Evolutionary conservation across 2,797 vertebrate genomes (phyloP), one percentile per base, ranked within the genome.

Genomic region (Sebastes trivittatus): DNA sequence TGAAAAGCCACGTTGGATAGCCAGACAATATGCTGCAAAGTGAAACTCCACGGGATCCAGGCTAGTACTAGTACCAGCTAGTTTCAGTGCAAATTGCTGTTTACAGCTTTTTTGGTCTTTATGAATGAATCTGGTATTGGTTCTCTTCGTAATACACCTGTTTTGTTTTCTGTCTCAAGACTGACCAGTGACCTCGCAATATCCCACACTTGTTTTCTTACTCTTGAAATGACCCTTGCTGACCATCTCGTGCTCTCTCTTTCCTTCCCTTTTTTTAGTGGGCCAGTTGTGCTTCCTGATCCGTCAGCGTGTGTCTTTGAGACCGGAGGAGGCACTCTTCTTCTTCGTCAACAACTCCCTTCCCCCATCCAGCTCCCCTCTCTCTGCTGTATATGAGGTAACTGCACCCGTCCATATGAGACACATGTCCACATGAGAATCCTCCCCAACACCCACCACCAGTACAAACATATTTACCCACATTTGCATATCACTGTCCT

Each of bases 281-380:
- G 98, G 98, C 63, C 98, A 99, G 10, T 96, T 99, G 94, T 99
- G 97, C 92, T 99, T 99, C 94, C 94, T 99, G 92, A 98, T 99
- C 90, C 96, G 98, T 84, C 98, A 99, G 95, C 95, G 98, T 60
- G 97, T 99, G 82, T 98, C 97, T 87, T 95, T 99, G 96, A 96
- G 97, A 91, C 97, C 98, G 0, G 98, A 99, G 84, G 98, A 99
- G 80, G 98, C 98, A 1, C 96, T 99, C 65, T 99, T 99, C 96
- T 99, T 99, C 95, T 99, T 99, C 0, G 97, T 99, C 89, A 98
- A 98, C 95, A 99, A 99, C 84, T 97, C 97, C 54, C 97, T 99
- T 79, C 98, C 98, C 75, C 98, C 98, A 18, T 98, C 98, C 69
- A 99, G 98, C 82, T 98, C 97, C 25, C 97, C 98, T 18, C 98